Evolutionary conservation across 2,113 vertebrate genomes (phyloP).

Genomic region (Alethe castanea): DNA sequence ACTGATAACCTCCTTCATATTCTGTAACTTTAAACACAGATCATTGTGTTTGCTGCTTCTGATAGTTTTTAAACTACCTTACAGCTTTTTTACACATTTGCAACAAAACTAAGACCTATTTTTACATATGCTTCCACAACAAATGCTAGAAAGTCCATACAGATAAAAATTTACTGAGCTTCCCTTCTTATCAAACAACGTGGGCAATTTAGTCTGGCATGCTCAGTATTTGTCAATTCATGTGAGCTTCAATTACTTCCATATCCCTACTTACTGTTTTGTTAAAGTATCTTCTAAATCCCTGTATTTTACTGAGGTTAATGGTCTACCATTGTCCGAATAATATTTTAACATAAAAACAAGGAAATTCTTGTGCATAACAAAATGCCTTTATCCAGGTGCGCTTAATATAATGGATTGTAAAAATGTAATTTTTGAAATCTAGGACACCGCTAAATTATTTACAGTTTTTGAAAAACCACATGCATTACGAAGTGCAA

Average conservation of each 20-base stretch:
- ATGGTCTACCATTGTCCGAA: background rate
- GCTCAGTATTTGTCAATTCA: background rate
- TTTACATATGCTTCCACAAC: background rate
- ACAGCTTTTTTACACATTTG: background rate
- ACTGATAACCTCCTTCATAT: background rate
- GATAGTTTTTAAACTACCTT: background rate
- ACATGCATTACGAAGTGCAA: constrained; percentile 3
- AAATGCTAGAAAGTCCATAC: background rate
- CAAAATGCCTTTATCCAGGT: background rate
- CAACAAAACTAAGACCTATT: background rate
- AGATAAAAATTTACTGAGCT: background rate
- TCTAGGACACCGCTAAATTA: constrained; percentile 52
- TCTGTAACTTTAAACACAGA: background rate
- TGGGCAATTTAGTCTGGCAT: background rate
- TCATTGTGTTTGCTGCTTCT: background rate
- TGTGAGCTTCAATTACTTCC: background rate
- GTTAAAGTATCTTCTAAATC: background rate
- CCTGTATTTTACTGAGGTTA: background rate
- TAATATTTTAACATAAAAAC: background rate
- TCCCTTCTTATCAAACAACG: background rate
- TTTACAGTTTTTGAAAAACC: constrained; percentile 36
- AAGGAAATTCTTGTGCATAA: background rate
- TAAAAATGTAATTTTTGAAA: constrained; percentile 19
- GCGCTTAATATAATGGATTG: constrained; percentile 16
- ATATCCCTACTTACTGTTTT: background rate